phyloP scores from a whole-genome alignment of 2,888 invertebrate genomes.

The Volucella zonaria region DNA sequence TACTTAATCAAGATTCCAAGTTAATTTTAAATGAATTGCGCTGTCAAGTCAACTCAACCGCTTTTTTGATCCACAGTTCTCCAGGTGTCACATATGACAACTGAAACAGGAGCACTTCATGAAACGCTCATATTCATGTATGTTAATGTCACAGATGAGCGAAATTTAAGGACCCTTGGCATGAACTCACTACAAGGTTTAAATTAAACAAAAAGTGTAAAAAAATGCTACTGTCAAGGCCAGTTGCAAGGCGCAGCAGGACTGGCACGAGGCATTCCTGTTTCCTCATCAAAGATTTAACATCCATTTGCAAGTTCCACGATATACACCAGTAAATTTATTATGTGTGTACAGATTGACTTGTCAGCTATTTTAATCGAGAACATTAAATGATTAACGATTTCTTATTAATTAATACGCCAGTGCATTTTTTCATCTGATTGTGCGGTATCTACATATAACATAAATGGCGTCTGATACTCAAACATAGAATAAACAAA shows the following conservation, averaged over 20 bases:
- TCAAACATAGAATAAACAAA: no score
- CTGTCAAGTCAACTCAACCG: background rate
- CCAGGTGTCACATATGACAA: background rate
- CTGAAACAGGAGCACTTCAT: background rate
- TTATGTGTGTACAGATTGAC: conserved; percentile 1
- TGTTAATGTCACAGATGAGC: background rate
- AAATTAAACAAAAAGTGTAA: background rate
- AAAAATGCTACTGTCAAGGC: conserved; percentile 4
- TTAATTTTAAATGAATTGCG: conserved; percentile 32
- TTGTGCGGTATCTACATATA: background rate
- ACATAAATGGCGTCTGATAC: background rate
- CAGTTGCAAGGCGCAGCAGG: background rate
- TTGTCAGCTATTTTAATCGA: conserved; percentile 15
- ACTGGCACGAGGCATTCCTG: background rate
- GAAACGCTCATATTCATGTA: background rate
- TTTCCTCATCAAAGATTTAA: conserved; percentile 18
- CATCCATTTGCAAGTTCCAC: conserved; percentile 8
- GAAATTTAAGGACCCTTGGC: background rate
- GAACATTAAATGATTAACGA: background rate
- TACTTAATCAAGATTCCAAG: conserved; percentile 62
- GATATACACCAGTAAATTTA: background rate
- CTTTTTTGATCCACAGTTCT: background rate
- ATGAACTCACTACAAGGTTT: background rate
- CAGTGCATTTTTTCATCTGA: no score
- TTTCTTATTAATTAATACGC: conserved; percentile 7